Base-by-base conservation (phyloP, 2,113 vertebrate species). In the Erythrolamprus reginae region DNA sequence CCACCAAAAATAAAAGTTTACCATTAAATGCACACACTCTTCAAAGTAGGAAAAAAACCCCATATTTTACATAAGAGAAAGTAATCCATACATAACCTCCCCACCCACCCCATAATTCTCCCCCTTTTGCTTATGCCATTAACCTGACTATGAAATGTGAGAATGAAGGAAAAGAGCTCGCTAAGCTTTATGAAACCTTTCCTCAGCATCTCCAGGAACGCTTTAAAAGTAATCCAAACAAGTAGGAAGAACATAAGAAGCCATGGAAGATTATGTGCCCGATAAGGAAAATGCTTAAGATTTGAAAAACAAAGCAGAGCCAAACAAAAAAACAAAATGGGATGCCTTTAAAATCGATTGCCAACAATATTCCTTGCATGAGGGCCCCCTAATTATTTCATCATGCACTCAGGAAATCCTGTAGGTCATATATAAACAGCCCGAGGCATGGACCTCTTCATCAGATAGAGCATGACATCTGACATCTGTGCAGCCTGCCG, bases 331-430 rank as follows among this genome's bases (percentile, higher is more conserved):
- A 89, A 56, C 89, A 90, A 77, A 95, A 95, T 95, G 95, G 95
- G 96, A 96, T 95, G 95, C 95, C 92, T 95, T 95, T 97, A 95
- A 95, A 97, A 96, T 94, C 95, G 94, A 95, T 95, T 96, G 48
- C 28, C 95, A 97, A 94, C 95, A 90, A 94, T 95, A 94, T 94
- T 97, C 97, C 97, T 96, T 95, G 92, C 94, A 94, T 84, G 92
- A 96, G 89, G 97, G 97, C 97, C 98, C 96, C 98, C 96, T 98
- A 98, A 98, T 98, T 98, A 98, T 98, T 98, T 98, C 98, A 98
- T 98, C 97, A 97, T 98, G 98, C 96, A 96, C 97, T 84, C 98
- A 98, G 98, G 98, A 98, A 98, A 97, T 97, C 97, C 98, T 98
- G 97, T 98, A 96, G 97, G 97, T 97, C 96, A 96, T 97, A 97